These are phyloP conservation scores for Zophobas morio DNA, from an alignment of 1,140 invertebrate genomes.

Conservation along the genomic window DNA sequence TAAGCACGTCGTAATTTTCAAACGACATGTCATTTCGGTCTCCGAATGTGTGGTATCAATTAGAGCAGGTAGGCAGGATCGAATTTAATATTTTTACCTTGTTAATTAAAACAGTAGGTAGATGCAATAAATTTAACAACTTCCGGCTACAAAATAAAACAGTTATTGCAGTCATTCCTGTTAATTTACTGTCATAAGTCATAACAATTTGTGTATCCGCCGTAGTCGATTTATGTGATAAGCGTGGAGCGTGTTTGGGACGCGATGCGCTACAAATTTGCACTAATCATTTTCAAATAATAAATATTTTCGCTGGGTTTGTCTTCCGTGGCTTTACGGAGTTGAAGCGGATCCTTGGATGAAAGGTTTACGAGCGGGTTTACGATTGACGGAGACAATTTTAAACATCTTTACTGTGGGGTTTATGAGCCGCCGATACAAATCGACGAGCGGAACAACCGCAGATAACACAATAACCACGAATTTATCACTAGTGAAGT, in stretches of 20 bases:
- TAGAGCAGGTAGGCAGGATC: background rate
- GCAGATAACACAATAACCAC: too few species aligned
- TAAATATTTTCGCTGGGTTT: conserved; percentile 51
- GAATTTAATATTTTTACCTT: conserved; percentile 46
- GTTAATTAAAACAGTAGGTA: conserved; percentile 46
- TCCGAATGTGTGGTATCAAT: background rate
- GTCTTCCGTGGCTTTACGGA: too few species aligned
- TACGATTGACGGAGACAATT: too few species aligned
- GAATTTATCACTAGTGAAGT: too few species aligned
- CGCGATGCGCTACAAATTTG: conserved; percentile 12
- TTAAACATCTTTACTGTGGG: too few species aligned
- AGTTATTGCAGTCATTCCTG: conserved; percentile 36
- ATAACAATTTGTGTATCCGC: conserved; percentile 41
- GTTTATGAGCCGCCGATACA: too few species aligned
- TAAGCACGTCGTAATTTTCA: conserved; percentile 13
- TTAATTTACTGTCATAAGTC: conserved; percentile 42
- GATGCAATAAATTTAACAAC: conserved; percentile 47
- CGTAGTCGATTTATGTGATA: conserved; percentile 35
- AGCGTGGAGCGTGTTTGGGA: conserved; percentile 33
- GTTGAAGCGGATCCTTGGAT: too few species aligned
- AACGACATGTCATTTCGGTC: conserved; percentile 16
- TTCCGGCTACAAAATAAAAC: conserved; percentile 50
- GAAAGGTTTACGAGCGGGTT: too few species aligned
- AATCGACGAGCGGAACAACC: too few species aligned
- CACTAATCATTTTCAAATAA: conserved; percentile 50